Conservation (phyloP, 2,888 invertebrate species). For the Amblyjoppa proteus region DNA sequence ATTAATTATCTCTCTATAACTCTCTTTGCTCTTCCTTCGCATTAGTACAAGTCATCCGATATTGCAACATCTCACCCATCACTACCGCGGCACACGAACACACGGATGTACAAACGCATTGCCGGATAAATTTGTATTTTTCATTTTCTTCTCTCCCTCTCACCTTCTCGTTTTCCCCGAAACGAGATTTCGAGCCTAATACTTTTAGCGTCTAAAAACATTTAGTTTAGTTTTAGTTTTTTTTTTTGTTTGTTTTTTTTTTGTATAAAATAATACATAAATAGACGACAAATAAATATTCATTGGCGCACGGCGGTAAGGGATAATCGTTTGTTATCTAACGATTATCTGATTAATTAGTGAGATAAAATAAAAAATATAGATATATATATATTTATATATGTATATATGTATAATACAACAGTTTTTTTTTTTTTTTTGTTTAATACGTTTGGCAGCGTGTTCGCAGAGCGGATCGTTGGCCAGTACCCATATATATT, state of each 20-base stretch:
- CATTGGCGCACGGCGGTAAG: constrained; percentile 53
- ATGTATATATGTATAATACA: constrained; percentile 41
- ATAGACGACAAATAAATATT: constrained; percentile 57
- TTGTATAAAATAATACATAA: constrained; percentile 68
- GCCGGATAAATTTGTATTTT: constrained; percentile 44
- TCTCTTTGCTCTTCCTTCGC: constrained; percentile 36
- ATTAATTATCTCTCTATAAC: constrained; percentile 27
- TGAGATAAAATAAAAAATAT: constrained; percentile 33
- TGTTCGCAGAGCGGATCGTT: constrained; percentile 52
- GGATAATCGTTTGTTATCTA: constrained; percentile 43
- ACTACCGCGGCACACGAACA: constrained; percentile 5
- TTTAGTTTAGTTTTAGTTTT: constrained; percentile 16
- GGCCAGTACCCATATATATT: not conserved
- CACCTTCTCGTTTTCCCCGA: constrained; percentile 23
- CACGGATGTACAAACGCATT: constrained; percentile 47
- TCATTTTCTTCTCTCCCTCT: constrained; percentile 23
- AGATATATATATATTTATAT: constrained; percentile 20
- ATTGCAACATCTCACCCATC: not conserved
- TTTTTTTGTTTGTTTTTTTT: constrained; percentile 57
- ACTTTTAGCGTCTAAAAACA: constrained; percentile 48
- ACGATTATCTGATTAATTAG: constrained; percentile 52
- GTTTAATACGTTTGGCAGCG: constrained; percentile 53
- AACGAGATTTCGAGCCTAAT: constrained; percentile 49
- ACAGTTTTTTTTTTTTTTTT: constrained; percentile 22
- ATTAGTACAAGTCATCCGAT: constrained; percentile 39